Base-by-base conservation (phyloP, 2,113 vertebrate species). In the Datnioides undecimradiatus region DNA sequence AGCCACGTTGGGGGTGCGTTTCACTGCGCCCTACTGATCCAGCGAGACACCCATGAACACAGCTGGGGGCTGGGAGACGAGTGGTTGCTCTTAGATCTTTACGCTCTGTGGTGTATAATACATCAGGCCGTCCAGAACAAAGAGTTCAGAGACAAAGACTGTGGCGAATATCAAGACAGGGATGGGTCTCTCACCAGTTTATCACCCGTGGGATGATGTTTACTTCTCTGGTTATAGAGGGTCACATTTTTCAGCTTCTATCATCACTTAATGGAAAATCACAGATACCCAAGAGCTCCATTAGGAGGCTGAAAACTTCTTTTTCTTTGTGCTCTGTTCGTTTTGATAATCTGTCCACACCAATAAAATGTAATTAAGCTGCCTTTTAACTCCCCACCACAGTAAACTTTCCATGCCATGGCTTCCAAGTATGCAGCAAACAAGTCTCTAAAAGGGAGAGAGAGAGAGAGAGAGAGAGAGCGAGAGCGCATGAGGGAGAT, bases 301-400 rank as follows among this genome's bases (percentile, higher is more conserved):
- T 84, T 55, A 84, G 17, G 62, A n/a, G 51, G 52, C 68, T 62
- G 48, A 79, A 64, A 75, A 31, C 70, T 52, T 74, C 71, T 62
- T 45, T 54, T 71, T 59, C 19, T 66, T 36, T 48, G 51, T 48
- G 55, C 67, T 69, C 67, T 73, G 63, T 92, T 91, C 81, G 25
- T 90, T 93, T 93, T 84, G 85, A 89, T 91, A 89, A 92, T 91
- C 83, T 91, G 82, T 91, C 89, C 79, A 87, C 77, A 75, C 89
- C 87, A 87, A 85, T 92, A 90, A 93, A 93, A 91, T 88, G 82
- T 84, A 92, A 93, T 94, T 88, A 89, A 79, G 74, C 70, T 68
- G 52, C 64, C 73, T 95, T 90, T 94, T 76, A 93, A 92, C 84
- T 92, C 73, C 71, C 78, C 66, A 84, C 90, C 80, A 59, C 90